Evolutionary conservation across 2,113 vertebrate species (phyloP).

Genomic region (Clarias magur): DNA sequence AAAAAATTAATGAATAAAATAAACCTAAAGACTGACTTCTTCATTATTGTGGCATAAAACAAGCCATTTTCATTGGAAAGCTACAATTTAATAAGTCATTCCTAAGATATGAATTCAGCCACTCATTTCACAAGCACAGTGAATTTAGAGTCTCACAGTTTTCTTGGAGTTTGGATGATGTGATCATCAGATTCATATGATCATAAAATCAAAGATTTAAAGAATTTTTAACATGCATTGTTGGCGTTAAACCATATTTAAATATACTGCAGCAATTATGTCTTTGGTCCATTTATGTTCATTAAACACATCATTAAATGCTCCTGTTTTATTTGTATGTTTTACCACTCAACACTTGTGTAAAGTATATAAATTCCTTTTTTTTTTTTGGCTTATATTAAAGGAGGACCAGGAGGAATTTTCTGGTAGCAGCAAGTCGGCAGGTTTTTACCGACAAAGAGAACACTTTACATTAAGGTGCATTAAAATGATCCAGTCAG

Average conservation of each 20-base stretch:
- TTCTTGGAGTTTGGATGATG: not conserved
- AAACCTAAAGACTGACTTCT: not conserved
- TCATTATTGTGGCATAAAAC: not conserved
- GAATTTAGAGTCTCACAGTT: not conserved
- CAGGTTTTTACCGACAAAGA: not conserved
- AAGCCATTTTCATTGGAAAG: not conserved
- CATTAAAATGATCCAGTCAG: no score
- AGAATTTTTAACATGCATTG: not conserved
- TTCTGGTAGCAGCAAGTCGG: constrained; percentile 4
- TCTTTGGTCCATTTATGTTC: not conserved
- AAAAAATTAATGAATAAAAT: not conserved
- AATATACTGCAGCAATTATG: not conserved
- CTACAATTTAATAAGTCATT: not conserved
- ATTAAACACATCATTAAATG: not conserved
- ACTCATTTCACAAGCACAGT: not conserved
- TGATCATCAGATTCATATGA: not conserved
- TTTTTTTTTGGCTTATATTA: not conserved
- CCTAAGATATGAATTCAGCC: not conserved
- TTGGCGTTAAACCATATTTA: not conserved
- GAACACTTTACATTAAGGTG: constrained; percentile 13
- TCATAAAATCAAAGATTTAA: not conserved
- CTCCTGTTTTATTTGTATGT: not conserved
- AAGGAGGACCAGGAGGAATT: not conserved
- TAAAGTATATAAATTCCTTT: not conserved
- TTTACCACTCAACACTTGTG: not conserved